phyloP scores from a whole-genome alignment of 1,140 invertebrate genomes.

The Drosophila leontia region DNA sequence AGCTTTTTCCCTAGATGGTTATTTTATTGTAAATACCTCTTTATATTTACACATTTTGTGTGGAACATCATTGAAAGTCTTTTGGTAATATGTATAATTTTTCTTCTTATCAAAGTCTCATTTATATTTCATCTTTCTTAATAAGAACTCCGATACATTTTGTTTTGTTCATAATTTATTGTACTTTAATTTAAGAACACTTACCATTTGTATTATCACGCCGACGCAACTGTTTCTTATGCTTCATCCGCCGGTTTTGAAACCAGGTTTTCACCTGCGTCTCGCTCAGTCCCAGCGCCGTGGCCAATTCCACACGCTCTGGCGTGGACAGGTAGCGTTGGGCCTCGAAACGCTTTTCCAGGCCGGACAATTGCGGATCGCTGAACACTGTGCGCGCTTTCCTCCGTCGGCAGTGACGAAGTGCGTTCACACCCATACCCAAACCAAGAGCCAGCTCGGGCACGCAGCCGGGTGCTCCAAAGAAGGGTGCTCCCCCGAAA shows the following conservation, averaged over 20 bases:
- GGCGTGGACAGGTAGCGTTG: slow-evolving; percentile 99
- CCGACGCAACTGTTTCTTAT: slow-evolving; percentile 95
- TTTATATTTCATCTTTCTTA: too few species aligned
- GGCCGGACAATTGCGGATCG: slow-evolving; percentile 96
- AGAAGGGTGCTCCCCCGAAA: slow-evolving; percentile 79
- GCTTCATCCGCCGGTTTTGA: slow-evolving; percentile 98
- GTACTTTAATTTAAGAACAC: slow-evolving; percentile 2
- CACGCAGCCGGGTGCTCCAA: slow-evolving; percentile 86
- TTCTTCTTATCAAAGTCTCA: not conserved
- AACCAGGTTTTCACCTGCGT: slow-evolving; percentile 99
- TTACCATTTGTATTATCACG: slow-evolving; percentile 82
- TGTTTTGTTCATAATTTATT: too few species aligned
- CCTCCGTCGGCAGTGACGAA: slow-evolving; percentile 95
- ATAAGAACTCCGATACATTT: too few species aligned
- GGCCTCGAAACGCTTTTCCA: slow-evolving; percentile 97
- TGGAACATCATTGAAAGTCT: not conserved
- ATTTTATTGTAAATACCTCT: not conserved
- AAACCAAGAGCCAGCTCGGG: slow-evolving; percentile 84
- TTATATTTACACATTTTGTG: not conserved
- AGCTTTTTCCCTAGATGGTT: not conserved
- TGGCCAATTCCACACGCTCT: slow-evolving; percentile 97
- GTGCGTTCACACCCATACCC: slow-evolving; percentile 89
- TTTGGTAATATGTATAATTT: not conserved
- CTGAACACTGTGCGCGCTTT: slow-evolving; percentile 99
- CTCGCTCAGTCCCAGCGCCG: slow-evolving; percentile 96